Evolutionary conservation across 1,140 invertebrate species (phyloP), one percentile per base, ranked within the genome.

Genomic region (Apis florea): DNA sequence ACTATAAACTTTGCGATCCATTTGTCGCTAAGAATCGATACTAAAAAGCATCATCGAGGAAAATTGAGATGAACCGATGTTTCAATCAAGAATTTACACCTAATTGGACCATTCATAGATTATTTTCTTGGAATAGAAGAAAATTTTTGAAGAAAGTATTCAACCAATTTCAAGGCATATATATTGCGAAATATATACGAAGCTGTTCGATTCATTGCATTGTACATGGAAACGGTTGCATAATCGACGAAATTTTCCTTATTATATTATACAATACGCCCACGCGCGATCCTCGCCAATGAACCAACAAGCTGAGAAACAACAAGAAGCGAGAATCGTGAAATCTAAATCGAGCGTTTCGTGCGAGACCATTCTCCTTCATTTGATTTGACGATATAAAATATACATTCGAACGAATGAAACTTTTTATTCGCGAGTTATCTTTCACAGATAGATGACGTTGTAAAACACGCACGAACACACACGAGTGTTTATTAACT

Each of bases 251-350:
- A 74, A 56, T 80, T 80, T 80, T 58, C 79, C 47, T 63, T 67
- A 56, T 80, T 74, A 74, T 74, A 26, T 74, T 74, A 80, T 67
- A 47, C 70, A 47, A 56, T 21, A 64, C 78, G 31, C 78, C 78
- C 69, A 79, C 78, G 69, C 67, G 56, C 19, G 15, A 47, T 11
- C 51, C 19, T 31, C 49, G 19, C 24, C 24, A 51, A 19, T 64
- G 58, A 75, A 19, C 47, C 68, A 70, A 24, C 67, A 21, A n/a
- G 15, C 40, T 5, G 9, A 21, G 54, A 74, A 63, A 24, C 67
- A 31, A 31, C 15, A 61, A 64, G 31, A 54, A 67, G 15, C n/a
- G 19, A 53, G 26, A 21, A 79, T 61, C 54, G 51, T 21, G 76
- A 13, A 10, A 31, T 63, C 51, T 72, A 72, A 72, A 72, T 61